Evolutionary conservation across 2,888 invertebrate genomes (phyloP), one percentile per base, ranked within the genome.

Genomic region (Neoascia interrupta): DNA sequence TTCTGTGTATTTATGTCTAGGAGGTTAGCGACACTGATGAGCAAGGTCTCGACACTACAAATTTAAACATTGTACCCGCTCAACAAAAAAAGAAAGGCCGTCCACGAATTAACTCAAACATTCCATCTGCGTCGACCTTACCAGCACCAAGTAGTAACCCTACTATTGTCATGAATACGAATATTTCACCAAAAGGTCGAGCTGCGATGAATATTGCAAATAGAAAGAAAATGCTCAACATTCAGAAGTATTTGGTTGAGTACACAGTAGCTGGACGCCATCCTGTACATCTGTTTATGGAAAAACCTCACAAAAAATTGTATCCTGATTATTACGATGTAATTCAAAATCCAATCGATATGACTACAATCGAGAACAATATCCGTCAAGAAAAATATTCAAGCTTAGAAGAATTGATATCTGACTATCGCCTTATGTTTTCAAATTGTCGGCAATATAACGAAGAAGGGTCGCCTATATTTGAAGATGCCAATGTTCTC

Each of bases 281-380:
- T 83, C 95, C 97, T 0, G 95, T 97, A 90, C 90, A 96, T 64
- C 92, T 96, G 83, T 99, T 99, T 86, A 95, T 98, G 95, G 97
- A 97, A 87, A 96, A 98, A 85, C 99, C 99, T 0, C 97, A 97
- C 21, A 95, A 95, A 87, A 97, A 97, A 86, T 90, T 96, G 26
- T 98, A 98, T 86, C 97, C 98, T 0, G 97, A 97, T 87, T 98
- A 98, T 87, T 98, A 98, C 88, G 95, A 95, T 88, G 94, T 98
- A 1, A 98, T 98, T 81, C 92, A 94, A 23, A 95, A 94, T 84
- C 98, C 98, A 0, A 97, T 98, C 60, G 98, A 98, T 87, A 96
- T 98, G 94, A 91, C 95, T 63, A 96, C 95, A 60, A 98, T 98
- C 84, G 97, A 97, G 86, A 91, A 92, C 64, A 97, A 97, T 88